Conservation (phyloP, 1,140 invertebrate genomes). For the Tetranychus cinnabarinus region DNA sequence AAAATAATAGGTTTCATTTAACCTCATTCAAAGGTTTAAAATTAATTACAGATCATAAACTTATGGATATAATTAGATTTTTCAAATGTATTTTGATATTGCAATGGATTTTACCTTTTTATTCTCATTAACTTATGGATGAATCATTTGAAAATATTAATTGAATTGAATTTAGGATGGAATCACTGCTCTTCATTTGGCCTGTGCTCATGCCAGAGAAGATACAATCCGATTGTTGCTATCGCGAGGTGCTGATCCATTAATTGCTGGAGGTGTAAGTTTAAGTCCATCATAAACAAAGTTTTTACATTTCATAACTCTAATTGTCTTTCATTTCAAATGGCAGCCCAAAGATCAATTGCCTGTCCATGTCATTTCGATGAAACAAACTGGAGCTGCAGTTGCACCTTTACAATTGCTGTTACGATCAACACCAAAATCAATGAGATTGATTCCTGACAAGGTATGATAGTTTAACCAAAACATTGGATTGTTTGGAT, state of each 20-base stretch:
- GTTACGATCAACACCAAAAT: conserved; percentile 55
- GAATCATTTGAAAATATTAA: too few species aligned
- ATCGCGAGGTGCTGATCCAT: conserved; percentile 67
- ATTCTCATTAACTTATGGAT: conserved; percentile 6
- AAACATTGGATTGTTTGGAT: too few species aligned
- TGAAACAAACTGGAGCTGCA: conserved; percentile 61
- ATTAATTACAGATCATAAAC: too few species aligned
- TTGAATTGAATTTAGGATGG: conserved; percentile 44
- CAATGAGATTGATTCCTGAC: conserved; percentile 56
- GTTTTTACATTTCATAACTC: not conserved
- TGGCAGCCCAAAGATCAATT: conserved; percentile 42
- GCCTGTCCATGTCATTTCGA: conserved; percentile 69
- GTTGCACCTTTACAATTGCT: conserved; percentile 63
- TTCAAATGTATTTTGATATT: too few species aligned
- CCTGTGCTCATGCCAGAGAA: conserved; percentile 74
- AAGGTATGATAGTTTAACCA: conserved; percentile 30
- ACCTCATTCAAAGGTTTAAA: too few species aligned
- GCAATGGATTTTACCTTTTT: too few species aligned
- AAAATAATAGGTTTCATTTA: too few species aligned
- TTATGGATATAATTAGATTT: too few species aligned
- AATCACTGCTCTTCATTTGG: conserved; percentile 73
- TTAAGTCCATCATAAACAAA: not conserved
- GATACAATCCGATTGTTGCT: conserved; percentile 77
- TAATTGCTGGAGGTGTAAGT: conserved; percentile 72
- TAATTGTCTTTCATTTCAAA: not conserved